phyloP scores from a whole-genome alignment of 1,140 invertebrate species.

The Drosophila tropicalis region DNA sequence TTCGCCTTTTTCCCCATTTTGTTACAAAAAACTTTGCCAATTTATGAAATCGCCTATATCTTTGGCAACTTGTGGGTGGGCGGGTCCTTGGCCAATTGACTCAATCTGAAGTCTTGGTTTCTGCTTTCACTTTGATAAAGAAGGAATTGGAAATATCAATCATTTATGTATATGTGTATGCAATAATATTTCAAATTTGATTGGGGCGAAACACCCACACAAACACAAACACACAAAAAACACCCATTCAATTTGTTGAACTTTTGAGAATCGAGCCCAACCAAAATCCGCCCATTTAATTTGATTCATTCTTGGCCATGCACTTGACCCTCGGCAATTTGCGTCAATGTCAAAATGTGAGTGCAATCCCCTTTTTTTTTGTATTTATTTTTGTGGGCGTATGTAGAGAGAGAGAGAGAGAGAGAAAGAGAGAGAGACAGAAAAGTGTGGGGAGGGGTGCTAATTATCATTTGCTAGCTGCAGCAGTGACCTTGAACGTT shows the following conservation, averaged over 20 bases:
- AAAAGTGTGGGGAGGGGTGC: conserved; percentile 27
- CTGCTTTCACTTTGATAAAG: background rate
- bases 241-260: conserved; percentile 3
- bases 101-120: background rate
- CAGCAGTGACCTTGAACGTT: conserved; percentile 63
- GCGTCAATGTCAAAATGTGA: conserved; percentile 71
- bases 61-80: background rate
- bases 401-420: too few relatives aligned
- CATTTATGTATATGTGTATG: background rate
- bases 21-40: conserved; percentile 4
- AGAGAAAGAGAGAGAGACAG: background rate
- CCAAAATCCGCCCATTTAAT: conserved; percentile 38
- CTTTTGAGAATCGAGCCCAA: background rate
- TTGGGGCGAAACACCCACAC: background rate
- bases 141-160: background rate
- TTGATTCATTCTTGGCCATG: conserved; percentile 64
- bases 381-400: background rate
- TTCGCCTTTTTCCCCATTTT: background rate
- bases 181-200: background rate
- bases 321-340: conserved; percentile 76
- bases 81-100: background rate
- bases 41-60: background rate
- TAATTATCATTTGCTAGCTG: conserved; percentile 62
- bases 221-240: background rate
- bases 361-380: conserved; percentile 3